Percentiles rank a stretch among this genome's conserved stretches.
Conservation (phyloP, 2,113 vertebrate species). For the Poicephalus gulielmi region DNA sequence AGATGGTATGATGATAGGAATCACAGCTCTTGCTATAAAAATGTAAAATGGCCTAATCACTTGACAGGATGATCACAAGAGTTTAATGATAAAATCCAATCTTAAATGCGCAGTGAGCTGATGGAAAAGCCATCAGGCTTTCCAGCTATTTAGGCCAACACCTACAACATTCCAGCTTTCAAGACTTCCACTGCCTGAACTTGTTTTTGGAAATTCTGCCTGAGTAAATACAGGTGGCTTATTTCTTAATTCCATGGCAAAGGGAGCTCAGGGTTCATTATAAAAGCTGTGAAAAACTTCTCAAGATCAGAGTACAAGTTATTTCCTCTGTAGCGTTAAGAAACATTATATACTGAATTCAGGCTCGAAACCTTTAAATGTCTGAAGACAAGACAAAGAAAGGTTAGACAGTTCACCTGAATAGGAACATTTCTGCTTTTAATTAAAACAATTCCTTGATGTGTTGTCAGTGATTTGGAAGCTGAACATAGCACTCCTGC, state of each 20-base stretch:
- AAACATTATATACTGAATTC: neutral
- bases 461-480: neutral
- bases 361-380: neutral
- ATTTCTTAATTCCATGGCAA: neutral
- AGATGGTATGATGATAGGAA: neutral
- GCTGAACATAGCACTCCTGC: neutral
- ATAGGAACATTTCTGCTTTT: neutral
- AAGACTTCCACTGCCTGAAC: neutral
- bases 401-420: neutral
- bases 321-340: neutral
- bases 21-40: neutral
- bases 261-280: neutral
- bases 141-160: neutral
- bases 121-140: neutral
- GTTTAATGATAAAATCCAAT: neutral
- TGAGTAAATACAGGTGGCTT: neutral
- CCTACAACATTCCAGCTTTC: neutral
- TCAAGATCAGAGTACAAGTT: neutral
- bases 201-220: neutral
- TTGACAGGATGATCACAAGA: neutral
- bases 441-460: neutral
- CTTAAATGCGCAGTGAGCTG: neutral
- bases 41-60: neutral
- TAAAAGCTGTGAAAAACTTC: neutral
- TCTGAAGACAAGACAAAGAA: neutral